Evolutionary conservation across 2,797 vertebrate species (phyloP), one percentile per base, ranked within the genome.

Genomic region (Intellagama lesueurii): DNA sequence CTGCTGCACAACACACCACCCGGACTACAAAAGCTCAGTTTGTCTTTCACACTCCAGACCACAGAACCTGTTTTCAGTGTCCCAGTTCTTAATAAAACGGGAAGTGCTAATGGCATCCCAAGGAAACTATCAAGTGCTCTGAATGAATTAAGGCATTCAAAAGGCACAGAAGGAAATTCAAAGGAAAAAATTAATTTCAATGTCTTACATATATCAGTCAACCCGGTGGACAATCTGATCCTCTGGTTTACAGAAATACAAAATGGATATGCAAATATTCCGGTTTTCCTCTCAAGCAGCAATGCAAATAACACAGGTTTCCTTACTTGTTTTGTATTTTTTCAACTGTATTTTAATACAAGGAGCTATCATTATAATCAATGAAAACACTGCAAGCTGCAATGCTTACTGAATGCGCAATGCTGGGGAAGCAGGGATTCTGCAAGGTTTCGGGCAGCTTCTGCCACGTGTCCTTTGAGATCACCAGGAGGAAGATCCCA

Each of bases 21-120:
- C 1, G 32, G 66, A 87, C 79, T 66, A 83, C 88, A 75, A 81
- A 82, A 12, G 91, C 11, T 81, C 1, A 30, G 35, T 79, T 68
- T 44, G 87, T 69, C 93, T 24, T 93, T 90, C 85, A 91, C 68
- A 80, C 87, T 90, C 88, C 1, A 3, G 85, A 83, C 87, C 90
- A 35, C 83, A 82, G 94, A 94, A 93, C 92, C 92, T 84, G 89
- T 14, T 90, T 94, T 92, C 93, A 56, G 90, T 60, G 1, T 87
- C 92, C 28, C 40, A 3, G 12, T n/a, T 78, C 47, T 77, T n/a
- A 56, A 35, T n/a, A 68, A 83, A 78, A 52, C n/a, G 6, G 12
- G 64, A 82, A 78, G 32, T 6, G 32, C 60, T 3, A 19, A 30
- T 75, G 81, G 52, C 30, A n/a, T 17, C 56, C 60, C 60, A 86